These are phyloP conservation scores for Verasper variegatus DNA, from an alignment of 2,113 vertebrate species.

Conservation along the genomic window DNA sequence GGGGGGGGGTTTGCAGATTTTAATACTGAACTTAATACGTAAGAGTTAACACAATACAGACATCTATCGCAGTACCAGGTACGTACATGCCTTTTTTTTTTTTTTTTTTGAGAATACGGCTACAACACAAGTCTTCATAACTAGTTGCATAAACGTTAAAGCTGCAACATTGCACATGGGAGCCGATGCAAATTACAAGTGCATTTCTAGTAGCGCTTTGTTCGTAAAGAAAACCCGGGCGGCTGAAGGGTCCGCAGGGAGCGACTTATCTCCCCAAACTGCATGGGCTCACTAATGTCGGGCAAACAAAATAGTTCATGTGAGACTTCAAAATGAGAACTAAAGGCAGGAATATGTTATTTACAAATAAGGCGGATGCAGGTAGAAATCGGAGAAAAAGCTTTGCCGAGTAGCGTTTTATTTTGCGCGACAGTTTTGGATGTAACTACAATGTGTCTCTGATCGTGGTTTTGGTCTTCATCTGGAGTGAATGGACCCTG, in stretches of 20 bases:
- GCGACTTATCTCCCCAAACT: slow-evolving; percentile 50
- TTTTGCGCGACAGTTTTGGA: slow-evolving; percentile 25
- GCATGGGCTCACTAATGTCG: slow-evolving; percentile 69
- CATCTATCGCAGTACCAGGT: slow-evolving; percentile 89
- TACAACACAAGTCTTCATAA: slow-evolving; percentile 99
- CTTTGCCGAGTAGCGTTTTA: slow-evolving; percentile 39
- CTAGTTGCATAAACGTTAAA: slow-evolving; percentile 99
- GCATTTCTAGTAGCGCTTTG: slow-evolving; percentile 91
- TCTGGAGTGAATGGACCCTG: slow-evolving; percentile 50
- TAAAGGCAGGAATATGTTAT: slow-evolving; percentile 90
- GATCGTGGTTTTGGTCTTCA: slow-evolving; percentile 71
- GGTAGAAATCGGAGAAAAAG: slow-evolving; percentile 83
- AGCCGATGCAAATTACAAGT: slow-evolving; percentile 88
- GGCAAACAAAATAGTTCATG: slow-evolving; percentile 76
- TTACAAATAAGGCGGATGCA: slow-evolving; percentile 94
- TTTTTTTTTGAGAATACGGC: slow-evolving; percentile 85
- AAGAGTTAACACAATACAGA: slow-evolving; percentile 87
- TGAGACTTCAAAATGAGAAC: slow-evolving; percentile 77
- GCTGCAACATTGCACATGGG: slow-evolving; percentile 99
- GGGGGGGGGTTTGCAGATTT: slow-evolving; percentile 56
- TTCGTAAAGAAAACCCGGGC: slow-evolving; percentile 55
- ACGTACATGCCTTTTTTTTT: slow-evolving; percentile 91
- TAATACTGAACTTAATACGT: slow-evolving; percentile 85
- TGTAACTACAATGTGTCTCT: slow-evolving; percentile 51
- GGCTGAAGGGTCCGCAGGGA: slow-evolving; percentile 2